These are phyloP conservation scores for Archips xylosteana DNA, from an alignment of 2,888 invertebrate genomes.

Conservation along the genomic window DNA sequence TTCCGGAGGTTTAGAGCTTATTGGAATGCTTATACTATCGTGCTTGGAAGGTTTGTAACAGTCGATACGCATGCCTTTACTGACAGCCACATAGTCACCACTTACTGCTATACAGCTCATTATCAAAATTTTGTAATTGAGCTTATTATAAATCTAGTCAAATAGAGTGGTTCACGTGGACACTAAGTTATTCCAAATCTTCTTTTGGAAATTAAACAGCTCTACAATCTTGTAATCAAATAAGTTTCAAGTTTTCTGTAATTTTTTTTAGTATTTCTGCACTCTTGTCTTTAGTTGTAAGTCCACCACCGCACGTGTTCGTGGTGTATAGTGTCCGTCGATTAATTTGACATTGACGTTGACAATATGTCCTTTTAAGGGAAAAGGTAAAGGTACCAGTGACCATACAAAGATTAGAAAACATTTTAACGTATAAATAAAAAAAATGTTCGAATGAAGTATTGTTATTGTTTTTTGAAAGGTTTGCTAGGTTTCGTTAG, in stretches of 20 bases:
- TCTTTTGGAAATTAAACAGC: not conserved
- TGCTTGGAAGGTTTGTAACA: constrained; percentile 62
- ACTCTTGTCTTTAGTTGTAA: not conserved
- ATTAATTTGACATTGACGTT: not conserved
- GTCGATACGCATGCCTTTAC: constrained; percentile 66
- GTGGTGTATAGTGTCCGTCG: no score
- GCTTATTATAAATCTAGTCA: not conserved
- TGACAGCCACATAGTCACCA: constrained; percentile 60
- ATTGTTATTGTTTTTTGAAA: no score
- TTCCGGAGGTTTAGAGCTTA: constrained; percentile 52
- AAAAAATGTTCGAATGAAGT: no score
- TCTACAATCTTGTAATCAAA: not conserved
- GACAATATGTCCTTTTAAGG: not conserved
- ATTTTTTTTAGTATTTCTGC: not conserved
- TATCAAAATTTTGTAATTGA: not conserved
- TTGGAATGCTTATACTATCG: constrained; percentile 56
- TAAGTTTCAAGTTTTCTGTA: not conserved
- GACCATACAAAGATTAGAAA: not conserved
- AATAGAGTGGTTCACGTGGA: not conserved
- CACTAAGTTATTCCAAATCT: not conserved
- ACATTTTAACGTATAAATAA: no score
- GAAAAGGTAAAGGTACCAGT: not conserved
- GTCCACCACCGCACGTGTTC: no score
- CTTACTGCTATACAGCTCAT: constrained; percentile 68
- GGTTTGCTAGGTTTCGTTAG: no score